Conservation (phyloP, 2,797 vertebrate species). For the Alosa sapidissima region DNA sequence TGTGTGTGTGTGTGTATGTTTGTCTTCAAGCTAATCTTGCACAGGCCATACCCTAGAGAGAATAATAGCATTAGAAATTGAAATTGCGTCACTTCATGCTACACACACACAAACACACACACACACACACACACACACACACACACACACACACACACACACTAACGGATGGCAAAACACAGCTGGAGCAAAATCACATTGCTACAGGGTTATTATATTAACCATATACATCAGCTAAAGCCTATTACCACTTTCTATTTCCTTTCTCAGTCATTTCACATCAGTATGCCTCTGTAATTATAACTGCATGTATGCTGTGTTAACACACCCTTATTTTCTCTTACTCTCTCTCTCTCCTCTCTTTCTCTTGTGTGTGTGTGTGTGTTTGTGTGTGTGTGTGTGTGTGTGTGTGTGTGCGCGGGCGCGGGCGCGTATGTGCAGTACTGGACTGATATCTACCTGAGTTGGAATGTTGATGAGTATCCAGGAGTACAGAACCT, state of each 20-base stretch:
- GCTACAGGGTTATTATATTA: not conserved
- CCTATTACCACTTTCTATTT: not conserved
- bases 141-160: not conserved
- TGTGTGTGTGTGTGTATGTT: slow-evolving; percentile 6
- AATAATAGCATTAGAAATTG: not conserved
- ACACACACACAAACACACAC: not conserved
- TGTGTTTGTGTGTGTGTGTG: slow-evolving; percentile 25
- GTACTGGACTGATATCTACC: slow-evolving; percentile 84
- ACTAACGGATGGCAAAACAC: not conserved
- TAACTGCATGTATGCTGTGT: not conserved
- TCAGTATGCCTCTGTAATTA: not conserved
- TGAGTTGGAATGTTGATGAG: slow-evolving; percentile 82
- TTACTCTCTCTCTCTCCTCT: not conserved
- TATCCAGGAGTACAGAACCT: slow-evolving; percentile 86
- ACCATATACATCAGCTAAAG: not conserved
- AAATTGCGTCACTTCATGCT: not conserved
- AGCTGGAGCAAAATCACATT: not conserved
- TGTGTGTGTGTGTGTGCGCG: slow-evolving; percentile 25
- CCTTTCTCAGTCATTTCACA: not conserved
- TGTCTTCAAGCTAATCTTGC: not conserved
- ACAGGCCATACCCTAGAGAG: not conserved
- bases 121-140: not conserved
- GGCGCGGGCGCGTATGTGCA: slow-evolving; percentile 54
- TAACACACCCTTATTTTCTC: not conserved
- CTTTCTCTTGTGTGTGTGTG: slow-evolving; percentile 25